Conservation (phyloP, 2,888 invertebrate genomes). For the Gandaritis pyraliata region DNA sequence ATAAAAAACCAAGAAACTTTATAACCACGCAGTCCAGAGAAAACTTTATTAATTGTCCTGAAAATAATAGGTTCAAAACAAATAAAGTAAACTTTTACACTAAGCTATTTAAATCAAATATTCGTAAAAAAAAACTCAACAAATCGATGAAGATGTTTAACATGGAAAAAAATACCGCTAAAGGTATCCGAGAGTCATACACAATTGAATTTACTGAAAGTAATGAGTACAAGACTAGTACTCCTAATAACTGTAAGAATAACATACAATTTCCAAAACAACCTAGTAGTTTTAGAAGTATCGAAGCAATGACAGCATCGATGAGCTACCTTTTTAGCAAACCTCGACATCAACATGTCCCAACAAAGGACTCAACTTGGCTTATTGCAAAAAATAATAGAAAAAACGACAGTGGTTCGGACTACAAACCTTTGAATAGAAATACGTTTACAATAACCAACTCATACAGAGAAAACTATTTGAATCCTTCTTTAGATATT, state of each 20-base stretch:
- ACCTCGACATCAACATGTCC: not conserved
- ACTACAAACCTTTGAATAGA: constrained; percentile 19
- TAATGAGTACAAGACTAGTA: constrained; percentile 13
- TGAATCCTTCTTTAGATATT: not conserved
- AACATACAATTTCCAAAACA: not conserved
- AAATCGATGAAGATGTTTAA: constrained; percentile 28
- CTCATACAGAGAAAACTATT: not conserved
- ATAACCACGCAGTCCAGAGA: constrained; percentile 55
- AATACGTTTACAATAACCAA: constrained; percentile 23
- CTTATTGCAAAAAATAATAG: not conserved
- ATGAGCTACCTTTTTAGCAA: constrained; percentile 13
- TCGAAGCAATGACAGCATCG: constrained; percentile 19
- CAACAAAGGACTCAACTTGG: not conserved
- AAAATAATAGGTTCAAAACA: constrained; percentile 15
- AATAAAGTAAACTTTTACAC: constrained; percentile 1
- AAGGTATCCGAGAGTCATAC: constrained; percentile 36
- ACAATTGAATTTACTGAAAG: constrained; percentile 51
- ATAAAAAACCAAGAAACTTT: constrained; percentile 41
- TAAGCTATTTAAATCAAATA: constrained; percentile 21
- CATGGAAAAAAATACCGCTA: constrained; percentile 20
- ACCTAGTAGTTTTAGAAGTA: not conserved
- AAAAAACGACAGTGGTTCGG: not conserved
- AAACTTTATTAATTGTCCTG: constrained; percentile 46
- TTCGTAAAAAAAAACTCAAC: constrained; percentile 24
- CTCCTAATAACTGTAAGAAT: not conserved